phyloP scores from a whole-genome alignment of 1,140 invertebrate species.

The Pseudomyrmex flavicornis region DNA sequence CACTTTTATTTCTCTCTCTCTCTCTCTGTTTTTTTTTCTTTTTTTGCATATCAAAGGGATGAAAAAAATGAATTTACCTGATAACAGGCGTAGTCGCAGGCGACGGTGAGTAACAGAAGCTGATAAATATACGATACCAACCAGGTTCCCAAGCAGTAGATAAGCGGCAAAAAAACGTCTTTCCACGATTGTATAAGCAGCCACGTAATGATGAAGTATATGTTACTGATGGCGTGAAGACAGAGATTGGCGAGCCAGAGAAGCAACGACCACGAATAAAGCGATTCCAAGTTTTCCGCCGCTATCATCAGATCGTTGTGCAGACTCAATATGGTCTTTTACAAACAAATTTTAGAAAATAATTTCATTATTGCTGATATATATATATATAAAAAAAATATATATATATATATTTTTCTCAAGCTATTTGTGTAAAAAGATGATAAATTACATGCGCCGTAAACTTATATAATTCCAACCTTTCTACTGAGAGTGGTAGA shows the following conservation, averaged over 20 bases:
- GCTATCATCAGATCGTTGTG: slow-evolving; percentile 76
- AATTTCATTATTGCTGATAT: neutral
- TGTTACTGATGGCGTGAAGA: slow-evolving; percentile 74
- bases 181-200: neutral
- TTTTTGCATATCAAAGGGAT: neutral
- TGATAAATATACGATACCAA: slow-evolving; percentile 71
- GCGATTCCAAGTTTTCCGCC: slow-evolving; percentile 71
- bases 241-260: slow-evolving; percentile 78
- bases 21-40: neutral
- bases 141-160: slow-evolving; percentile 74
- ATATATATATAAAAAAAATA: neutral
- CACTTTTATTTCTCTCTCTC: neutral
- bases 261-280: slow-evolving; percentile 76
- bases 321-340: slow-evolving; percentile 77
- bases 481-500: slow-evolving; percentile 39
- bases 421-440: no score
- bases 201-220: slow-evolving; percentile 75
- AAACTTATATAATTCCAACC: slow-evolving; percentile 25
- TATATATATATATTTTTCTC: no score
- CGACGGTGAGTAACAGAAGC: slow-evolving; percentile 73
- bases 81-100: slow-evolving; percentile 74
- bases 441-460: neutral
- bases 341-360: neutral
- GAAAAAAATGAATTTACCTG: slow-evolving; percentile 70
- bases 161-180: slow-evolving; percentile 39